These are phyloP conservation scores for Rhinichthys klamathensis DNA, from an alignment of 2,113 vertebrate species.

Conservation along the genomic window DNA sequence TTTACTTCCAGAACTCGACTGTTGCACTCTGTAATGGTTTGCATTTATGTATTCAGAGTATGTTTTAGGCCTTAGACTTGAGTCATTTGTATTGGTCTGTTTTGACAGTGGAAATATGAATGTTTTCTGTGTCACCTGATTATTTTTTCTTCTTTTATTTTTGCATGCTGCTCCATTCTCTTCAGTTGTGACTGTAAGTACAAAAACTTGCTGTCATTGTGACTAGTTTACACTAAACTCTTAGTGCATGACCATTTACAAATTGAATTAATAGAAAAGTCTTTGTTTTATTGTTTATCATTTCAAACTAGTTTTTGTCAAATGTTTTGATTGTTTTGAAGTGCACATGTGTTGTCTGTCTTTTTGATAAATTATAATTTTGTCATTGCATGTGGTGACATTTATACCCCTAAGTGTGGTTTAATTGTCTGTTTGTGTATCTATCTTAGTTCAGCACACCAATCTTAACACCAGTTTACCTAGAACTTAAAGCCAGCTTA, in stretches of 20 bases:
- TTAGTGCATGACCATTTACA: not conserved
- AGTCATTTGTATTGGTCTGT: conserved; percentile 12
- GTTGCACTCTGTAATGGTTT: not conserved
- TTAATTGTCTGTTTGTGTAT: not conserved
- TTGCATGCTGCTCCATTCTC: conserved; percentile 43
- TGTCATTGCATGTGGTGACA: not conserved
- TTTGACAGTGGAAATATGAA: conserved; percentile 16
- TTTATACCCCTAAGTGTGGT: not conserved
- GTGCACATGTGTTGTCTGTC: not conserved
- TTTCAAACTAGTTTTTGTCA: not conserved
- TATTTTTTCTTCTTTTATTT: conserved; percentile 52
- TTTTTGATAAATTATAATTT: not conserved
- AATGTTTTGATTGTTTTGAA: too few species aligned
- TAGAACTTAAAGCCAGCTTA: too few species aligned
- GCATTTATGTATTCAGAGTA: not conserved
- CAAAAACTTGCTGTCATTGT: conserved; percentile 34
- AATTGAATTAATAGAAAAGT: not conserved
- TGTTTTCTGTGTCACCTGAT: conserved; percentile 50
- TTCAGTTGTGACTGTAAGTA: conserved; percentile 96
- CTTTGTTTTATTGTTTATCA: not conserved
- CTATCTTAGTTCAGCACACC: too few species aligned
- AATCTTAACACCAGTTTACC: too few species aligned
- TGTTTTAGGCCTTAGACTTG: not conserved
- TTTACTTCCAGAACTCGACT: too few species aligned
- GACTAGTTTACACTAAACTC: not conserved